A percentile compares a stretch with the other conserved stretches of the same genome.
phyloP scores from a whole-genome alignment of 2,113 vertebrate species.

The Indri indri region DNA sequence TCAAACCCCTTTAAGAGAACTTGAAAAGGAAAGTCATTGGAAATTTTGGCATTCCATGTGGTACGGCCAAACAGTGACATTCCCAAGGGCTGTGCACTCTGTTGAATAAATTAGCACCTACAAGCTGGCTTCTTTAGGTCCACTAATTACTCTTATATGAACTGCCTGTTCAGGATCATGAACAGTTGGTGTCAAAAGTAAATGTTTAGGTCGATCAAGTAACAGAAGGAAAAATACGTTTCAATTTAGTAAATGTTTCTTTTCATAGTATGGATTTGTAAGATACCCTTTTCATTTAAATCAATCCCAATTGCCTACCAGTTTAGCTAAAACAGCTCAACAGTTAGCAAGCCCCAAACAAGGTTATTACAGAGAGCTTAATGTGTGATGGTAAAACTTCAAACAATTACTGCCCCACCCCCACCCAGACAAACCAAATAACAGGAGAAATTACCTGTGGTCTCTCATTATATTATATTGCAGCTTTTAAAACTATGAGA shows the following conservation, averaged over 20 bases:
- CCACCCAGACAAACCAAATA: conserved; percentile 58
- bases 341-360: conserved; percentile 62
- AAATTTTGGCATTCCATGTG: conserved; percentile 62
- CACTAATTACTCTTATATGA: conserved; percentile 22
- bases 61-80: conserved; percentile 70
- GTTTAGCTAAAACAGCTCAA: conserved; percentile 66
- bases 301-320: conserved; percentile 62
- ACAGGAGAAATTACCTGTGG: conserved; percentile 71
- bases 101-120: conserved; percentile 76
- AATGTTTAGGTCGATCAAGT: conserved; percentile 64
- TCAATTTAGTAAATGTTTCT: conserved; percentile 78
- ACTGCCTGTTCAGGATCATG: conserved; percentile 57
- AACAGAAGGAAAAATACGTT: conserved; percentile 73
- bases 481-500: conserved; percentile 81
- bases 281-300: conserved; percentile 79
- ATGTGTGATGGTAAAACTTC: conserved; percentile 80
- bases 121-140: conserved; percentile 56
- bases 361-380: conserved; percentile 80
- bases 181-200: conserved; percentile 71
- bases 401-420: conserved; percentile 67
- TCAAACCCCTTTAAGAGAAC: conserved; percentile 73
- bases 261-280: conserved; percentile 75
- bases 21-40: conserved; percentile 60
- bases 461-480: conserved; percentile 85
- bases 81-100: conserved; percentile 55